phyloP scores from a whole-genome alignment of 2,888 invertebrate species.

The Bellardia bayeri region DNA sequence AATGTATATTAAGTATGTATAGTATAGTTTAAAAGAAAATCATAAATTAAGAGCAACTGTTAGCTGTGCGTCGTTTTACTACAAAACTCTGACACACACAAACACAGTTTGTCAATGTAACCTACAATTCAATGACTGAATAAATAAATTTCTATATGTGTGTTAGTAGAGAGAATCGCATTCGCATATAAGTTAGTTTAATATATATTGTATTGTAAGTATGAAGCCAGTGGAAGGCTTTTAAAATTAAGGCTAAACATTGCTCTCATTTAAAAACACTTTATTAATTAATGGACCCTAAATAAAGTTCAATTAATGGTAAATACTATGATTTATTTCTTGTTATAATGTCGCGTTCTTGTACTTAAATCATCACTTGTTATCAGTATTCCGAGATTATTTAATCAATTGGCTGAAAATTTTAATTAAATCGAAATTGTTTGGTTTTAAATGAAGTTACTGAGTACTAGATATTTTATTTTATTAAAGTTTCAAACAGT shows the following conservation, averaged over 20 bases:
- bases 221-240: background rate
- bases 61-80: slow-evolving; percentile 40
- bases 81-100: background rate
- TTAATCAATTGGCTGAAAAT: too few species aligned
- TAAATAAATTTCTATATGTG: slow-evolving; percentile 64
- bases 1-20: background rate
- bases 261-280: too few species aligned
- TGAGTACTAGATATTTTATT: too few species aligned
- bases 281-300: too few species aligned
- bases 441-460: too few species aligned
- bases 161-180: background rate
- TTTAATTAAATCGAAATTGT: too few species aligned
- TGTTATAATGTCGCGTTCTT: too few species aligned
- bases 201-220: background rate
- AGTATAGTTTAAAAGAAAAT: slow-evolving; percentile 51
- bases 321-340: too few species aligned
- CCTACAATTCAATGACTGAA: slow-evolving; percentile 55
- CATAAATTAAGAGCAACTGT: slow-evolving; percentile 71
- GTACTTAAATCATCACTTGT: too few species aligned
- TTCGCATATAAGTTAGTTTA: slow-evolving; percentile 18
- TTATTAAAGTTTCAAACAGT: too few species aligned
- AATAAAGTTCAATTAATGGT: too few species aligned
- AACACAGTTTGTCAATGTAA: slow-evolving; percentile 35
- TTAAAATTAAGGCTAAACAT: background rate
- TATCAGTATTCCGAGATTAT: too few species aligned